Conservation (phyloP, 1,140 invertebrate genomes). For the Saccostrea echinata region DNA sequence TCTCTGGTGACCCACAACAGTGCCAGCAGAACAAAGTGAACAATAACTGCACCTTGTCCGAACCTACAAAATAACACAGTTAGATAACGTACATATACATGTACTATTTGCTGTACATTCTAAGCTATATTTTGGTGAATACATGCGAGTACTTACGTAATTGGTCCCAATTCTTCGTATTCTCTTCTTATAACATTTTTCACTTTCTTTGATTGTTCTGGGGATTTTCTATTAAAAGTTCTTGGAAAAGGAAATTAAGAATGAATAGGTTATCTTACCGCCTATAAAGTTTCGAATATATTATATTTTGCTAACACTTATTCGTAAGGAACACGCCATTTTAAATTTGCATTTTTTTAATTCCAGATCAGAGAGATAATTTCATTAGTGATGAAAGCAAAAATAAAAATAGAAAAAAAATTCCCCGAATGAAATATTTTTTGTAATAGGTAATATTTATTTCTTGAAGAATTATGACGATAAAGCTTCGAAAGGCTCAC, state of each 20-base stretch:
- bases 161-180: conserved; percentile 13
- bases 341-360: too few species aligned
- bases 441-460: too few species aligned
- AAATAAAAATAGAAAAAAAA: too few species aligned
- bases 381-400: too few species aligned
- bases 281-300: too few species aligned
- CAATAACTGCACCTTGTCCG: conserved; percentile 88
- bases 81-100: background rate
- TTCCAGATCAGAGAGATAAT: too few species aligned
- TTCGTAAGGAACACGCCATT: too few species aligned
- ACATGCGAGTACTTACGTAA: background rate
- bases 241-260: background rate
- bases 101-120: too few species aligned
- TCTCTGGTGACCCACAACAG: conserved; percentile 93
- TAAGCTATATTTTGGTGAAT: too few species aligned
- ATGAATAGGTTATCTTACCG: background rate
- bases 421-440: too few species aligned
- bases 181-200: background rate
- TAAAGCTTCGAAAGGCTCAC: conserved; percentile 49
- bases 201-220: background rate
- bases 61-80: conserved; percentile 74
- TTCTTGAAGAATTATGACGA: background rate
- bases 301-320: too few species aligned
- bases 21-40: conserved; percentile 89
- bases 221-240: background rate